Base-by-base conservation (phyloP, 2,888 invertebrate genomes). In the Drosophila mimetica region DNA sequence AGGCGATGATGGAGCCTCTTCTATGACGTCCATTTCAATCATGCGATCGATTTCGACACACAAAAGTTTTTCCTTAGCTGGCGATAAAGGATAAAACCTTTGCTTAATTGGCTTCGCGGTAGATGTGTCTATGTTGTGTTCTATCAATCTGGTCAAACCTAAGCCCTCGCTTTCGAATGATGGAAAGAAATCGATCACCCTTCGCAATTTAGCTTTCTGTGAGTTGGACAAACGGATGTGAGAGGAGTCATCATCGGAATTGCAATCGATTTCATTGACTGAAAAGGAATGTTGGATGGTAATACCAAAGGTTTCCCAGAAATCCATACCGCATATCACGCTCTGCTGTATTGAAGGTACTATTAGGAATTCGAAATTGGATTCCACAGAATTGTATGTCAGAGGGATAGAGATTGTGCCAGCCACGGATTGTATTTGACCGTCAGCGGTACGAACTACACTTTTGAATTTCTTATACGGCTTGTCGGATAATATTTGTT, bases 311-410 rank as follows among this genome's bases (percentile, higher is more conserved):
- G 4, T 5, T 14, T 42, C 0, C 34, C 42, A 44, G 13, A 44
- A 54, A 11, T 54, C 54, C 42, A 54, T 53, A 13, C 32, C 42
- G 20, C 42, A 54, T 2, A 34, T 44, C 4, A 42, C 22, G n/a
- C 22, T 44, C 14, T 25, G 34, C 8, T 32, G 22, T 1, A 54
- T 37, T 9, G 36, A 55, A 13, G 18, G 18, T 6, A 46, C 55
- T n/a, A 46, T 46, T 28, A 37, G 4, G 14, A 46, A 36, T 44
- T 55, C 36, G 25, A 55, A 18, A 7, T 32, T 41, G 4, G 13
- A 1, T 4, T 20, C 4, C 1, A 30, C 22, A 2, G 14, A 22
- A 2, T 42, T 42, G 11, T 42, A 53, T 2, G 5, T n/a, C 14
- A 42, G 7, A n/a, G 42, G 53, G n/a, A 32, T 30, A 0, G 1